These are phyloP conservation scores for Neopipo cinnamomea DNA, from an alignment of 2,113 vertebrate genomes.

Conservation along the genomic window DNA sequence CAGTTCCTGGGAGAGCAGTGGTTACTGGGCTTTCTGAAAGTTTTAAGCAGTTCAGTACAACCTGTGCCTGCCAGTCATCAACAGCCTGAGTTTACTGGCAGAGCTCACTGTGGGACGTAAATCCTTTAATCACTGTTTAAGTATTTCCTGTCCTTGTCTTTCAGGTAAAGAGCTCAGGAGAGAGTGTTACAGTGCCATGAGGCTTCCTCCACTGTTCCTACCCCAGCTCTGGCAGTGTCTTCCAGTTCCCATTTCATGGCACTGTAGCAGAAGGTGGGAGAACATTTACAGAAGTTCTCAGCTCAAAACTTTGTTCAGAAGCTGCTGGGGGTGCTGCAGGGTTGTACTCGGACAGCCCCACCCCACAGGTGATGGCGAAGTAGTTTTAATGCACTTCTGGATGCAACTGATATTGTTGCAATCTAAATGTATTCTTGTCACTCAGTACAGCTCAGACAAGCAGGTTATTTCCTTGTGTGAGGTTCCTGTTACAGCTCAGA, in stretches of 20 bases:
- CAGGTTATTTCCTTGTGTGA: not conserved
- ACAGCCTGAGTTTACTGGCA: not conserved
- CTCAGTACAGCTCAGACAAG: not conserved
- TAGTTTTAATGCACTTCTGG: not conserved
- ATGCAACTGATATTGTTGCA: not conserved
- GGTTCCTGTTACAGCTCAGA: not conserved
- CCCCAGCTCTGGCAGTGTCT: not conserved
- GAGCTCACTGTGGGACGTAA: not conserved
- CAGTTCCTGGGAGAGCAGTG: not conserved
- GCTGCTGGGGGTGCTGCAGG: not conserved
- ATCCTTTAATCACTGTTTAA: not conserved
- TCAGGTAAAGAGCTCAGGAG: not conserved
- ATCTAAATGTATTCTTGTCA: not conserved
- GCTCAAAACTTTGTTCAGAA: not conserved
- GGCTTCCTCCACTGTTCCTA: not conserved
- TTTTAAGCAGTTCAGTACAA: not conserved
- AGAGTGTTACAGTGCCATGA: fast-evolving
- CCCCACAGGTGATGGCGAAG: not conserved
- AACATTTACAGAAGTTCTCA: not conserved
- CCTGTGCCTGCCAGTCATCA: not conserved
- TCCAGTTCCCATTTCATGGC: not conserved
- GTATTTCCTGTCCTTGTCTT: not conserved
- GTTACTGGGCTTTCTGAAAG: not conserved
- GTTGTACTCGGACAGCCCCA: not conserved
- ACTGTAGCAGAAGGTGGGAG: not conserved